Conservation (phyloP, 2,113 vertebrate species). For the Corythaixoides concolor region DNA sequence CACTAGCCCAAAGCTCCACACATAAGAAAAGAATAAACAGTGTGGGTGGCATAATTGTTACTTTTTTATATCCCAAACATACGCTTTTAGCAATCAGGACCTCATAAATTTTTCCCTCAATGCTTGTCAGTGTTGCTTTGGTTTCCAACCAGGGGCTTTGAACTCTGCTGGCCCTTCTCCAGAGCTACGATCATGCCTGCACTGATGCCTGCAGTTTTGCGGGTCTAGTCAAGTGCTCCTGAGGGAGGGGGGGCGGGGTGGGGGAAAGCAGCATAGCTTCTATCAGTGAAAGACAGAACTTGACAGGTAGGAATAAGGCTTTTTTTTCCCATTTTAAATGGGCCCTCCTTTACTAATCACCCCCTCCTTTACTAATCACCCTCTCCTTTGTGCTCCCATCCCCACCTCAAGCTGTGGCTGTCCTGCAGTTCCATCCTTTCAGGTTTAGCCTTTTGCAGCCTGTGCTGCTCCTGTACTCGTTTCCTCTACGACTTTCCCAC, state of each 20-base stretch:
- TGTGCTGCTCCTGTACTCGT: not conserved
- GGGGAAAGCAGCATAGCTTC: not conserved
- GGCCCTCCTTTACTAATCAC: not conserved
- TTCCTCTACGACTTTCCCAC: not conserved
- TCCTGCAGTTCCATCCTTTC: not conserved
- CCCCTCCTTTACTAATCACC: not conserved
- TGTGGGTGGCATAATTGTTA: slow-evolving; percentile 52
- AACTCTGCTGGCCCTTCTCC: slow-evolving; percentile 49
- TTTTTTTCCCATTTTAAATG: not conserved
- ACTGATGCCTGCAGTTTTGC: not conserved
- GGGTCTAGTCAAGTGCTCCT: not conserved
- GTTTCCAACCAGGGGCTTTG: slow-evolving; percentile 9
- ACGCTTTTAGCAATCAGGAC: slow-evolving; percentile 22
- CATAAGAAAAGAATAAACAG: slow-evolving; percentile 25
- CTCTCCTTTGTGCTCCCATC: not conserved
- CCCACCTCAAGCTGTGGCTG: not conserved
- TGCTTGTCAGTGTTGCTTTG: slow-evolving; percentile 15
- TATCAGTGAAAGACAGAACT: not conserved
- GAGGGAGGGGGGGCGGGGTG: too few relatives aligned
- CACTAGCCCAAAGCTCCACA: not conserved
- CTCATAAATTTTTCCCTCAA: slow-evolving; percentile 38
- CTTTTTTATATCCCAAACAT: slow-evolving; percentile 13
- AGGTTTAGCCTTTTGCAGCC: not conserved
- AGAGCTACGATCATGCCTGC: slow-evolving; percentile 2
- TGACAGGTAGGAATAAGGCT: not conserved